Percentiles rank a stretch among this genome's conserved stretches.
phyloP scores from a whole-genome alignment of 2,888 invertebrate genomes.

The Steromphala cineraria region DNA sequence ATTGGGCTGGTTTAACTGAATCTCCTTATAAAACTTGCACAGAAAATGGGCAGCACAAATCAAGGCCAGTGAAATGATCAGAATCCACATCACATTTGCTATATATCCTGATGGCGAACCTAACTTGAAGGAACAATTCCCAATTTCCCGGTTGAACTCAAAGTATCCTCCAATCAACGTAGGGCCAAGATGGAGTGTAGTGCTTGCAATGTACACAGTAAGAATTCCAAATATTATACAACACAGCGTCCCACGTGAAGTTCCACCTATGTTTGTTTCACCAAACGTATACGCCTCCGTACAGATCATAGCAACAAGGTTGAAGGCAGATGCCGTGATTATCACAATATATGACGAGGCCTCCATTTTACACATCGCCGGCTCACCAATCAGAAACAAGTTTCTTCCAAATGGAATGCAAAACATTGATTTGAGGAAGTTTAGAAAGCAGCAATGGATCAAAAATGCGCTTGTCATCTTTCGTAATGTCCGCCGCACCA shows the following conservation, averaged over 20 bases:
- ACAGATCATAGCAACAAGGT: constrained; percentile 75
- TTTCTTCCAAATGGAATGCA: constrained; percentile 74
- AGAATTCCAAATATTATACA: constrained; percentile 74
- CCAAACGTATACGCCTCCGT: constrained; percentile 75
- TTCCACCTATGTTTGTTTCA: constrained; percentile 69
- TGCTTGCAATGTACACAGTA: constrained; percentile 73
- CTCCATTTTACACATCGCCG: constrained; percentile 68
- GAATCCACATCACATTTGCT: constrained; percentile 74
- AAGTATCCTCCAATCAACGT: constrained; percentile 75
- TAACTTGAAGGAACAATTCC: constrained; percentile 73
- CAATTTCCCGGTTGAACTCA: constrained; percentile 73
- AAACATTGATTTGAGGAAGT: constrained; percentile 71
- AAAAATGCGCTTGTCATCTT: constrained; percentile 74
- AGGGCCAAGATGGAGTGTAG: constrained; percentile 74
- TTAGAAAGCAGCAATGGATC: constrained; percentile 73
- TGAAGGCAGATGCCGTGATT: constrained; percentile 74
- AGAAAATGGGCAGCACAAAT: constrained; percentile 71
- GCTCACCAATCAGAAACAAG: constrained; percentile 64
- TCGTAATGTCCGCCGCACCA: constrained; percentile 62
- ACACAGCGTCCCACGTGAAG: constrained; percentile 69
- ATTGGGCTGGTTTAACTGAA: constrained; percentile 70
- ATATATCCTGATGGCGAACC: constrained; percentile 74
- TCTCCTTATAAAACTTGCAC: constrained; percentile 71
- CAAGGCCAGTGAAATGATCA: constrained; percentile 71
- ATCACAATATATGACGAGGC: constrained; percentile 73